Evolutionary conservation across 2,888 invertebrate species (phyloP).

Genomic region (Caenorhabditis japonica): DNA sequence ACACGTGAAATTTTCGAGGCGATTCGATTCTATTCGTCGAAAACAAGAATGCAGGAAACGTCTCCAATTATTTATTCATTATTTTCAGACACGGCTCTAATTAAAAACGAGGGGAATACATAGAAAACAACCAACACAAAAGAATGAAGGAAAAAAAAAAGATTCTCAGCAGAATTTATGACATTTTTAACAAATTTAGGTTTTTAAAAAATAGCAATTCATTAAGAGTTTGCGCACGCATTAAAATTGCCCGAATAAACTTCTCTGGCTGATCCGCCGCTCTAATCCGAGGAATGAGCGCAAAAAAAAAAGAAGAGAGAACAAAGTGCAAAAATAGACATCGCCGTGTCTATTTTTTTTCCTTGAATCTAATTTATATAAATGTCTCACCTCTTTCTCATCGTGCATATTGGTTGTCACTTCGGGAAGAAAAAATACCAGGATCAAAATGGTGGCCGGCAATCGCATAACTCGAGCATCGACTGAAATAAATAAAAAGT

Average conservation of each 20-base stretch:
- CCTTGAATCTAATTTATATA: background rate
- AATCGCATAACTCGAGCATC: conserved; percentile 39
- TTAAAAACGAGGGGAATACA: background rate
- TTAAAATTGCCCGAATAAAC: too few relatives aligned
- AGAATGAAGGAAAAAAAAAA: background rate
- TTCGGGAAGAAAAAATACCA: background rate
- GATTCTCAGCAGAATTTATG: background rate
- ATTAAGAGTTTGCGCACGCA: too few relatives aligned
- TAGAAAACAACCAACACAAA: background rate
- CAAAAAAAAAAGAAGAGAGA: too few relatives aligned
- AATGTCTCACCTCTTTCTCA: conserved; percentile 18
- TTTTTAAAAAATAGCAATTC: too few relatives aligned
- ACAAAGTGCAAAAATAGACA: too few relatives aligned
- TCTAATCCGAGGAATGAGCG: too few relatives aligned
- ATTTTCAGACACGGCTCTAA: conserved; percentile 5
- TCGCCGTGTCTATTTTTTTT: background rate
- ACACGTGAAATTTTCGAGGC: too few relatives aligned
- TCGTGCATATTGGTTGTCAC: conserved; percentile 2
- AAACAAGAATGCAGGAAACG: background rate
- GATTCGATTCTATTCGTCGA: too few relatives aligned
- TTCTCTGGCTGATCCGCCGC: too few relatives aligned
- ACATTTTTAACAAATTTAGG: too few relatives aligned
- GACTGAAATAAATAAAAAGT: conserved; percentile 25
- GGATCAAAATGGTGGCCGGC: background rate
- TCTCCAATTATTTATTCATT: conserved; percentile 7